These are phyloP conservation scores for Arctocebus calabarensis DNA, from an alignment of 2,797 vertebrate genomes.

Conservation along the genomic window DNA sequence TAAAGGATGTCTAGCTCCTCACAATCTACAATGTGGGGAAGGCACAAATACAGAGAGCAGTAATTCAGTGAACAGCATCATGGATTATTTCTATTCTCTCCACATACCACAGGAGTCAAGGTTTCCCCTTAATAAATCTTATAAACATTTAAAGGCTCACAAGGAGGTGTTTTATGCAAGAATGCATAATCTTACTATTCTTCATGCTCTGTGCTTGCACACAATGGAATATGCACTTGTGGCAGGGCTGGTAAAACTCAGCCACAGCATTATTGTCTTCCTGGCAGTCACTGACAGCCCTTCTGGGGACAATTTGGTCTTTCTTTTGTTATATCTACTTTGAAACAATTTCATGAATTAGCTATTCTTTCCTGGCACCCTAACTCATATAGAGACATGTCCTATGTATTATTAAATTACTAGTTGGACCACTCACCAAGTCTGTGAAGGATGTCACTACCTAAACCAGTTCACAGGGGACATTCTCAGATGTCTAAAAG, in stretches of 20 bases:
- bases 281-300: neutral
- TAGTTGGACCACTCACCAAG: neutral
- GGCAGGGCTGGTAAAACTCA: neutral
- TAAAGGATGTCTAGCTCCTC: neutral
- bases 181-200: neutral
- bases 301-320: neutral
- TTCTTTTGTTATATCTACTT: neutral
- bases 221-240: fast-evolving
- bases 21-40: neutral
- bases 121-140: neutral
- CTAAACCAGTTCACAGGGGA: neutral
- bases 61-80: fast-evolving
- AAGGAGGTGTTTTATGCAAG: neutral
- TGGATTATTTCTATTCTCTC: neutral
- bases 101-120: neutral
- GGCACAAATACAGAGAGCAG: neutral
- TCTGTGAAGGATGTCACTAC: neutral
- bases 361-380: neutral
- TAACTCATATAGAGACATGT: neutral
- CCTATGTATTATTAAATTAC: neutral
- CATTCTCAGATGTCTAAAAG: neutral
- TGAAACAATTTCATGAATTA: neutral
- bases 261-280: neutral
- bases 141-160: neutral
- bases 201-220: fast-evolving